Conservation (phyloP, 37 sponge, comb jelly and placozoan genomes). For the Axinella damicornis region DNA sequence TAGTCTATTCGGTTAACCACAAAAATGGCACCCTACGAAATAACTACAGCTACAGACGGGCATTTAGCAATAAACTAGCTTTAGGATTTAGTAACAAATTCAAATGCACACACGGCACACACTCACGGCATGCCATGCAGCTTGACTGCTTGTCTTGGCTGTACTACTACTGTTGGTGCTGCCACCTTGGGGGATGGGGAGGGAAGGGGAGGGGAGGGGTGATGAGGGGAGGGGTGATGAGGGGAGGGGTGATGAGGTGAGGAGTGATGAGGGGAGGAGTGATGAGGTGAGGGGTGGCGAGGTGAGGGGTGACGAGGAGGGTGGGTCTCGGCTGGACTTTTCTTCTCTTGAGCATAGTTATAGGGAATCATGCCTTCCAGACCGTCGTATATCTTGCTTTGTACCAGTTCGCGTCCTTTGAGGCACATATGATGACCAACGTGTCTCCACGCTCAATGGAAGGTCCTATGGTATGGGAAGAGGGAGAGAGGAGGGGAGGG, state of each 20-base stretch:
- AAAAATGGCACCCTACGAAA: no score
- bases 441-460: constrained; percentile 87
- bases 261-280: not conserved
- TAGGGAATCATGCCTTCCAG: constrained; percentile 93
- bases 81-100: no score
- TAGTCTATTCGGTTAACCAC: no score
- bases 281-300: not conserved
- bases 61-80: no score
- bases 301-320: constrained; percentile 15
- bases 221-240: no score
- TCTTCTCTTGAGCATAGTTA: constrained; percentile 79
- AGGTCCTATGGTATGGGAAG: constrained; percentile 69
- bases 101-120: no score
- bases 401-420: constrained; percentile 98
- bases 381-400: constrained; percentile 83
- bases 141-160: constrained; percentile 65
- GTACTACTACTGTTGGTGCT: not conserved
- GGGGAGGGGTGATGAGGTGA: no score
- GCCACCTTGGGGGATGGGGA: no score
- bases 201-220: constrained; percentile 21
- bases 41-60: no score
- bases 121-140: constrained; percentile 93
- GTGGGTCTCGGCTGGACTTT: not conserved
- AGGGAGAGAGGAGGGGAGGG: no score
- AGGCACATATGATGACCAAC: constrained; percentile 73